A percentile compares a stretch with the other conserved stretches of the same genome.
phyloP scores from a whole-genome alignment of 2,797 vertebrate genomes.

The Chloroceryle amazona region DNA sequence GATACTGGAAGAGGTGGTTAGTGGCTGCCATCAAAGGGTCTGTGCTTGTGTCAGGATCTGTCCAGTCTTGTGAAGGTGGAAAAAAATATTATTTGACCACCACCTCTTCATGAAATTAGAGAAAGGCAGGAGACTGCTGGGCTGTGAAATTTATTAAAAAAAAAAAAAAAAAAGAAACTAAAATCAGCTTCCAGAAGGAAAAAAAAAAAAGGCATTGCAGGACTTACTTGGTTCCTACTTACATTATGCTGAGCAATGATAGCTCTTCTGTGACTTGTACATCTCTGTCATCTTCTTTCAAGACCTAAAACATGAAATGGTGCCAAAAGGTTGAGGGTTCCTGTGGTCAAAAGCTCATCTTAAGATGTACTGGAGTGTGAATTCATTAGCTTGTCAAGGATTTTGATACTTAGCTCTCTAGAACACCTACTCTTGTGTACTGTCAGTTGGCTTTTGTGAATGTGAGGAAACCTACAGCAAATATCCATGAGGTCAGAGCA shows the following conservation, averaged over 20 bases:
- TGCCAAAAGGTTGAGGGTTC: neutral
- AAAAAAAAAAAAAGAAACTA: neutral
- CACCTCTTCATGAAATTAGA: neutral
- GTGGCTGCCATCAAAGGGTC: neutral
- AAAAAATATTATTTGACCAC: neutral
- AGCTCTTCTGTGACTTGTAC: neutral
- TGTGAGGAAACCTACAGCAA: neutral
- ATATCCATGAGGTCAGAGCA: neutral
- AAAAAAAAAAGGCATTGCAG: neutral
- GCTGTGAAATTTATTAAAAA: neutral
- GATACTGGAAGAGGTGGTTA: neutral
- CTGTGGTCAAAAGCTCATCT: neutral
- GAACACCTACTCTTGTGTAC: neutral
- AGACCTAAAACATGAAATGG: neutral
- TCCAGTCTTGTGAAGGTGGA: neutral
- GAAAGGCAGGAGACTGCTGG: neutral
- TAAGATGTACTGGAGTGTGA: neutral
- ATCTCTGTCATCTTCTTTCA: neutral
- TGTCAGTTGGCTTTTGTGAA: neutral
- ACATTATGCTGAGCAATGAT: fast-evolving
- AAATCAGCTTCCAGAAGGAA: neutral
- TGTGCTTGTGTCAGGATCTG: neutral
- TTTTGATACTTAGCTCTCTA: neutral
- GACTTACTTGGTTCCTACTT: neutral
- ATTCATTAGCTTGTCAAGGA: neutral